Evolutionary conservation across 2,797 vertebrate genomes (phyloP), one percentile per base, ranked within the genome.

Genomic region (Scolopax bukidnonensis): DNA sequence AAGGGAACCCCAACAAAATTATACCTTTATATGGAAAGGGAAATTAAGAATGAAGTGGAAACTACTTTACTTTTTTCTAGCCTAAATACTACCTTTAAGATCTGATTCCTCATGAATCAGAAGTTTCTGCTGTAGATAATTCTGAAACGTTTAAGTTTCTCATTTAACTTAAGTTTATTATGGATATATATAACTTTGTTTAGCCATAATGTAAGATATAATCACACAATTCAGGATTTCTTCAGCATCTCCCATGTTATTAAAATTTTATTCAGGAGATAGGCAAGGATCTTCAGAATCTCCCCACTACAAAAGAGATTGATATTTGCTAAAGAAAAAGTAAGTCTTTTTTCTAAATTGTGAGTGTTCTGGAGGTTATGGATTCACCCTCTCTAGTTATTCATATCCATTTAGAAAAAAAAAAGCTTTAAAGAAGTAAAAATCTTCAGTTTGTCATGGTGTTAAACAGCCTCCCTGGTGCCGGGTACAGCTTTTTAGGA

Each of bases 1-100:
- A 83, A 91, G 91, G 94, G 76, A 95, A 95, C 89, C 69, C 84
- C 73, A 87, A n/a, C 57, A 61, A 96, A 93, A 94, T 90, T 94
- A 91, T 79, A 93, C 69, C 40, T 96, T 88, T 83, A 51, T 4
- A 1, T 68, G 47, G 73, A 88, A 93, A 78, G 53, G 38, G 59
- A 91, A 82, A 74, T 93, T 57, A 57, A 65, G 47, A 78, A 71
- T 36, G 45, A 76, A 91, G 41, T 87, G 91, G 59, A 73, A 96
- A 76, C 33, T 45, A 53, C 53, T 75, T 82, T 1, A 33, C n/a
- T 43, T 50, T 87, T 86, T 95, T 20, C 47, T 56, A 59, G 53
- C 25, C 73, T 89, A 69, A 82, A n/a, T 76, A 30, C 61, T 89
- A 18, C 61, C 63, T 69, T 71, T 33, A 45, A 51, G 61, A 65